These are phyloP conservation scores for Erpetoichthys calabaricus DNA, from an alignment of 2,797 vertebrate species.

Conservation along the genomic window DNA sequence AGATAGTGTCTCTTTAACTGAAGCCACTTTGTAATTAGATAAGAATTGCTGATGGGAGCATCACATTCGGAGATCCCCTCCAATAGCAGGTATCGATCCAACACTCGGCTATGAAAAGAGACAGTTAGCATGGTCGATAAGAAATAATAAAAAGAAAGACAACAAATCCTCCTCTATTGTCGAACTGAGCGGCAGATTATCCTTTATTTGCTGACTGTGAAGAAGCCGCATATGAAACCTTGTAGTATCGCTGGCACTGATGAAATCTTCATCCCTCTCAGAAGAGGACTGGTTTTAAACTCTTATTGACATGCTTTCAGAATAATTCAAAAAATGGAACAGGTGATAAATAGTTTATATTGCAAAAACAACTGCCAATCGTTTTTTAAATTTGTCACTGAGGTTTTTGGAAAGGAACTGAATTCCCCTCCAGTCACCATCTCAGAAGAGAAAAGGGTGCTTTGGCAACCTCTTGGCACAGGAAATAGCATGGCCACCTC, in stretches of 20 bases:
- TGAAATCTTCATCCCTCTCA: constrained; percentile 25
- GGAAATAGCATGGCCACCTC: too few species aligned
- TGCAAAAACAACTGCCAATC: too few species aligned
- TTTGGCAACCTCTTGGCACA: too few species aligned
- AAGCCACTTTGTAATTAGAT: constrained; percentile 45
- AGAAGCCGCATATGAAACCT: constrained; percentile 35
- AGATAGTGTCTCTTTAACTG: constrained; percentile 27
- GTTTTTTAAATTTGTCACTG: too few species aligned
- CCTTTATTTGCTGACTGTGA: constrained; percentile 48
- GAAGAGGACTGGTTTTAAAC: too few species aligned
- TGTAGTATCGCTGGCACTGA: constrained; percentile 31
- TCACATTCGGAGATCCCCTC: constrained; percentile 40
- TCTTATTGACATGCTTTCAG: too few species aligned
- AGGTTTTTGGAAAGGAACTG: too few species aligned
- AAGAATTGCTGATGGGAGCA: constrained; percentile 39
- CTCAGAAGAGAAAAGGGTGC: too few species aligned
- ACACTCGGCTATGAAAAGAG: constrained; percentile 39
- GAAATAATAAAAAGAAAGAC: constrained; percentile 14
- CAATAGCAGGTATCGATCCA: constrained; percentile 47
- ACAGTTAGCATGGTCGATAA: constrained; percentile 42
- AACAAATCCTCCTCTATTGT: constrained; percentile 38
- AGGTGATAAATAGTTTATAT: too few species aligned
- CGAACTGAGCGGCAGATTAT: constrained; percentile 30
- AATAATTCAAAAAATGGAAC: too few species aligned
- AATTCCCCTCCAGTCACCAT: too few species aligned